These are phyloP conservation scores for Triplophysa bombifrons DNA, from an alignment of 2,797 vertebrate genomes.

Conservation along the genomic window DNA sequence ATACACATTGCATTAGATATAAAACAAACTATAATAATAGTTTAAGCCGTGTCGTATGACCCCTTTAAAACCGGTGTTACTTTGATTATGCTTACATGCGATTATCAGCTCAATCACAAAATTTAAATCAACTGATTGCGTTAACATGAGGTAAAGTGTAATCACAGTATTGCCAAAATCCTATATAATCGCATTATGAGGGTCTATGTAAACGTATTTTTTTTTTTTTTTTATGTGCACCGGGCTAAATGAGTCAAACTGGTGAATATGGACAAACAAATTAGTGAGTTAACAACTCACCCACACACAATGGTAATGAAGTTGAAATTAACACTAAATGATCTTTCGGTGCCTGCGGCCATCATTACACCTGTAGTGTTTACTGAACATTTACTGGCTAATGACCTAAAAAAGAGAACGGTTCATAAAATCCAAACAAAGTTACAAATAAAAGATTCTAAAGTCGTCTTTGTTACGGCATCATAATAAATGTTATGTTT, in stretches of 20 bases:
- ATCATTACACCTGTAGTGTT: slow-evolving; percentile 8
- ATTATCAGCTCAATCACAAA: no score
- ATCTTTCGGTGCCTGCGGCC: background rate
- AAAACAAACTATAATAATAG: no score
- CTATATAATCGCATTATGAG: no score
- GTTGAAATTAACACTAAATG: background rate
- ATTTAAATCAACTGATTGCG: no score
- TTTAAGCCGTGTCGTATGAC: no score
- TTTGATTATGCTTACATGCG: no score
- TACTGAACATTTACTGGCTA: background rate
- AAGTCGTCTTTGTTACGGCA: background rate
- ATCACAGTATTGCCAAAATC: no score
- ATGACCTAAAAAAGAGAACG: background rate
- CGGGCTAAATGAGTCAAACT: background rate
- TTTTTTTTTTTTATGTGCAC: background rate
- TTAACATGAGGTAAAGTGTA: no score
- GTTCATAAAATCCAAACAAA: background rate
- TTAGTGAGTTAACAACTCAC: background rate
- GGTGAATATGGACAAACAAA: background rate
- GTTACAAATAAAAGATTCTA: background rate
- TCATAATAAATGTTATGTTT: background rate
- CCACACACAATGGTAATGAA: background rate
- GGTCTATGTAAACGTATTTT: no score
- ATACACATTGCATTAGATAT: no score
- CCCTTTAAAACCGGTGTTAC: no score